Conservation (phyloP, 2,888 invertebrate genomes). For the Drosophila lutescens region DNA sequence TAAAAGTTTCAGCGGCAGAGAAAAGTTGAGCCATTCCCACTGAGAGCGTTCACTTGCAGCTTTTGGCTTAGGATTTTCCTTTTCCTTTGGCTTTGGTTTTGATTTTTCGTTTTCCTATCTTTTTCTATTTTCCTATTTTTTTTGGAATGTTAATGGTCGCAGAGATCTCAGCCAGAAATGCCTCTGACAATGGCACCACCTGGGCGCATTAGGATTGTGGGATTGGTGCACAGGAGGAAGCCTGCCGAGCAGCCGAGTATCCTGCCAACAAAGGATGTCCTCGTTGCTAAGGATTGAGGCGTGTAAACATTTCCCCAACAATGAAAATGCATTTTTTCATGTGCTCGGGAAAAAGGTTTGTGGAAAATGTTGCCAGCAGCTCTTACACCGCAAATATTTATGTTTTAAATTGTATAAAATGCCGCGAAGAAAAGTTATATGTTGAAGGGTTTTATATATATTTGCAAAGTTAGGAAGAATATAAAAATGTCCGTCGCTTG, state of each 20-base stretch:
- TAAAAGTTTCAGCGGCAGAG: slow-evolving; percentile 50
- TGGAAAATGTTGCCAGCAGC: slow-evolving; percentile 15
- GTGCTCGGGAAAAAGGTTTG: slow-evolving; percentile 3
- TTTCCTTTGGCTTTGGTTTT: slow-evolving; percentile 22
- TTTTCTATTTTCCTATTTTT: not conserved
- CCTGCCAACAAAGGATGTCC: slow-evolving; percentile 45
- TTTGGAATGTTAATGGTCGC: slow-evolving; percentile 18
- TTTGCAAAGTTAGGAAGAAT: too few species aligned
- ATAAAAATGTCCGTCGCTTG: too few species aligned
- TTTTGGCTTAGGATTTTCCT: slow-evolving; percentile 20
- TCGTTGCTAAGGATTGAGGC: slow-evolving; percentile 53
- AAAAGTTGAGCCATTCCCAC: slow-evolving; percentile 20
- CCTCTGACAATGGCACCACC: slow-evolving; percentile 50
- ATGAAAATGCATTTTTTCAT: slow-evolving; percentile 37
- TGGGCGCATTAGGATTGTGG: slow-evolving; percentile 57
- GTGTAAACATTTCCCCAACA: slow-evolving; percentile 55
- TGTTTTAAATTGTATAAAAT: not conserved
- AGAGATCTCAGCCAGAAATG: slow-evolving; percentile 41
- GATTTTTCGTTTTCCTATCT: slow-evolving; percentile 7
- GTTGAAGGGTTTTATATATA: too few species aligned
- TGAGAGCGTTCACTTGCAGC: slow-evolving; percentile 22
- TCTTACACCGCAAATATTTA: not conserved
- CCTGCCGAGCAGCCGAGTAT: slow-evolving; percentile 4
- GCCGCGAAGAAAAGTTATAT: not conserved
- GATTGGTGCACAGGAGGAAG: slow-evolving; percentile 45